A percentile compares a stretch with the other conserved stretches of the same genome.
These are phyloP conservation scores for silkworm (Bombyx mori) DNA, from an alignment of 1,140 invertebrate genomes.

Conservation along the genomic window DNA sequence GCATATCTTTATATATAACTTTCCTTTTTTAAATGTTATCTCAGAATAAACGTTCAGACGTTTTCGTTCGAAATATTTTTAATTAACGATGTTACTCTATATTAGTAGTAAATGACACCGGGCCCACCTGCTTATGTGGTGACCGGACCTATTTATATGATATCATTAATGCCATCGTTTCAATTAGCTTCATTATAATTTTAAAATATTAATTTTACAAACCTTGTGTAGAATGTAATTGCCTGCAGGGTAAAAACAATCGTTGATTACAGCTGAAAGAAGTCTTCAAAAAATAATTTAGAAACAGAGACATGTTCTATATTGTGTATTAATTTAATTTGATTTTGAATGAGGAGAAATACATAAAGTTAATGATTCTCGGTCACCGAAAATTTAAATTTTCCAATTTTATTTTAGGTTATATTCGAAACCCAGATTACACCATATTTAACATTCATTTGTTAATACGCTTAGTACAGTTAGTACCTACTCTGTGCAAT, in stretches of 20 bases:
- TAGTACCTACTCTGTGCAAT: no score
- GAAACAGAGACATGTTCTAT: slow-evolving; percentile 35
- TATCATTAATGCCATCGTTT: not conserved
- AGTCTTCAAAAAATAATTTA: slow-evolving; percentile 31
- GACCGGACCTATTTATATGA: not conserved
- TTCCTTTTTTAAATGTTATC: no score
- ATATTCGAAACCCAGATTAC: not conserved
- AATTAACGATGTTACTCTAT: not conserved
- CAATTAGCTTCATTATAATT: not conserved
- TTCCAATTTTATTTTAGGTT: slow-evolving; percentile 11
- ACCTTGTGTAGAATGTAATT: slow-evolving; percentile 31
- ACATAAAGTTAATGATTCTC: not conserved
- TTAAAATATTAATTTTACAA: not conserved
- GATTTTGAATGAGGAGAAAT: no score
- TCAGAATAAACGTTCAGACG: no score
- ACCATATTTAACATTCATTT: no score
- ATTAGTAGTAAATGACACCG: not conserved
- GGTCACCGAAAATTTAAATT: not conserved
- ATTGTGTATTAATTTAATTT: slow-evolving; percentile 1
- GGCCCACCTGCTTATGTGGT: not conserved
- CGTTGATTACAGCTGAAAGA: slow-evolving; percentile 23
- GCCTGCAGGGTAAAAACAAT: slow-evolving; percentile 24
- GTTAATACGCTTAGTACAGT: no score
- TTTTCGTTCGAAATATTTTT: not conserved
- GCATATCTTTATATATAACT: no score